A percentile compares a stretch with the other conserved stretches of the same genome.
Evolutionary conservation across 1,140 invertebrate genomes (phyloP).

Genomic region (Leguminivora glycinivorella): DNA sequence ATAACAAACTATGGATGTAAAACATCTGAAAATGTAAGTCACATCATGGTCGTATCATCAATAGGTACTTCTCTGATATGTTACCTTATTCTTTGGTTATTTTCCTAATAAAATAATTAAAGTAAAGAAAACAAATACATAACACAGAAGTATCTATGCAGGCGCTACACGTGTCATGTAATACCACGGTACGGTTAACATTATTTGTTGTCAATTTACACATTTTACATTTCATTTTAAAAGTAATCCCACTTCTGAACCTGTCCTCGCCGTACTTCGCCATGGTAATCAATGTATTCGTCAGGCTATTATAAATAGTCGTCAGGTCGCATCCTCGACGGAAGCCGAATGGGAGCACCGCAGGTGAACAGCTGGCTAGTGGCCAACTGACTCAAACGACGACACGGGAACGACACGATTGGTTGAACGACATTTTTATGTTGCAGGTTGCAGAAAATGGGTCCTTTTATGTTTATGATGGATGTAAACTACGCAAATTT

Average conservation of each 20-base stretch:
- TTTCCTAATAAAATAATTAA: too few species aligned
- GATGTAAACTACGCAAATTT: background rate
- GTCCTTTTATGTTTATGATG: background rate
- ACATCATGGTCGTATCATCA: too few species aligned
- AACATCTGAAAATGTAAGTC: too few species aligned
- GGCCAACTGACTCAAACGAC: conserved; percentile 43
- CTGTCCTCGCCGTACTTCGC: conserved; percentile 19
- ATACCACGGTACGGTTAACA: too few species aligned
- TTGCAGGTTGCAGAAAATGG: background rate
- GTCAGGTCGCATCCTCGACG: conserved; percentile 46
- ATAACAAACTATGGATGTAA: too few species aligned
- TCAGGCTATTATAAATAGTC: conserved; percentile 46
- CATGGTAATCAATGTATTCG: conserved; percentile 28
- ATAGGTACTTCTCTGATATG: too few species aligned
- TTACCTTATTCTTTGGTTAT: too few species aligned
- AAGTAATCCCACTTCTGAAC: background rate
- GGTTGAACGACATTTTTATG: conserved; percentile 4
- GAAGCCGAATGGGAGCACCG: conserved; percentile 54
- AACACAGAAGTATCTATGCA: too few species aligned
- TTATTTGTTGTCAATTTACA: background rate
- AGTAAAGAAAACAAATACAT: too few species aligned
- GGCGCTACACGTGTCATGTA: too few species aligned
- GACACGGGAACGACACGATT: conserved; percentile 17
- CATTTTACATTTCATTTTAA: background rate
- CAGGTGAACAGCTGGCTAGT: conserved; percentile 48